Conservation (phyloP, 2,888 invertebrate species). For the Drosophila buzzatii region DNA sequence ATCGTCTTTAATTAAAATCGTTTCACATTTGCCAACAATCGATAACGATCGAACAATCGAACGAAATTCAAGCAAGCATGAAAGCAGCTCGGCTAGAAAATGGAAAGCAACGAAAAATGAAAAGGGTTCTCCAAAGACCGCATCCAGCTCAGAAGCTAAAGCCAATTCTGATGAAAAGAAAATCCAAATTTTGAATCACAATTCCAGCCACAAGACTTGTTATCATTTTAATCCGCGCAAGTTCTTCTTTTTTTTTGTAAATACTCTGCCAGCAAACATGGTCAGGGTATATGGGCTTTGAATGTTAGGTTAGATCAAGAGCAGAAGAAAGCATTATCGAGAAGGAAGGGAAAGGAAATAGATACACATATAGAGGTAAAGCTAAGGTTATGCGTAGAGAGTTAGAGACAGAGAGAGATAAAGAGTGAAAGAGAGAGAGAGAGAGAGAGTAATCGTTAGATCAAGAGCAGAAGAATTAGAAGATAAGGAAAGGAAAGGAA, state of each 20-base stretch:
- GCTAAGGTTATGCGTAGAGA: no score
- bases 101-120: not conserved
- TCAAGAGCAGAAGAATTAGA: not conserved
- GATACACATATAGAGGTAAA: not conserved
- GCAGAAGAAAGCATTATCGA: not conserved
- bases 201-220: slow-evolving; percentile 59
- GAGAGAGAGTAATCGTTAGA: no score
- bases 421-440: no score
- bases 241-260: not conserved
- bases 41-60: slow-evolving; percentile 23
- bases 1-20: slow-evolving; percentile 24
- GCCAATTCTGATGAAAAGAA: slow-evolving; percentile 40
- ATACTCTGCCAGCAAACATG: not conserved
- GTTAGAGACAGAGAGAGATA: no score
- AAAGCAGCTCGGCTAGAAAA: slow-evolving; percentile 43
- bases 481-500: no score
- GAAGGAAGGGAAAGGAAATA: no score
- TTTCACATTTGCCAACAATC: slow-evolving; percentile 14
- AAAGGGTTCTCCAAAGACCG: slow-evolving; percentile 6
- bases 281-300: not conserved
- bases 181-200: slow-evolving; percentile 22
- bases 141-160: not conserved
- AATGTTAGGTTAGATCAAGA: not conserved
- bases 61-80: slow-evolving; percentile 57
- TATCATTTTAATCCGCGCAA: slow-evolving; percentile 78